A percentile compares a stretch with the other conserved stretches of the same genome.
Conservation (phyloP, 2,888 invertebrate genomes). For the Neoascia interrupta region DNA sequence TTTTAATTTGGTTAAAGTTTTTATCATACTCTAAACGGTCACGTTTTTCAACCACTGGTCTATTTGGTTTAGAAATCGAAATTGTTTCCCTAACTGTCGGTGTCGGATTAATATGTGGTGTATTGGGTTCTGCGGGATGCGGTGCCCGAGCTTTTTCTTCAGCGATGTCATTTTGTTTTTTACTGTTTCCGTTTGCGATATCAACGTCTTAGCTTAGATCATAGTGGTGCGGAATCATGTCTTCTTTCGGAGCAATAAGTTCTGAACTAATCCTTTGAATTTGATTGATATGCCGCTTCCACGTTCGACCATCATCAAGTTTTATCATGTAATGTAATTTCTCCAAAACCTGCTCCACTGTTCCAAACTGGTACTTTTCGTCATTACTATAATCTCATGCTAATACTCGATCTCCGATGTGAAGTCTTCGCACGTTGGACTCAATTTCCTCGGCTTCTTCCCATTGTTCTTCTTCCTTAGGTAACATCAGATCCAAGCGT, state of each 20-base stretch:
- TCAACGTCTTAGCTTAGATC: conserved; percentile 3
- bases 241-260: conserved; percentile 6
- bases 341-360: background rate
- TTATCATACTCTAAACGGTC: conserved; percentile 13
- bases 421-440: conserved; percentile 10
- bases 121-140: background rate
- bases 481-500: conserved; percentile 14
- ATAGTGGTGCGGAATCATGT: conserved; percentile 18
- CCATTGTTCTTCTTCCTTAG: background rate
- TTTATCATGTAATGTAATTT: background rate
- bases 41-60: background rate
- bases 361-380: background rate
- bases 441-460: conserved; percentile 12
- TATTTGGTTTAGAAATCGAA: conserved; percentile 16
- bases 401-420: background rate
- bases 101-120: background rate
- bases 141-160: background rate
- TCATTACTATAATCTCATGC: background rate
- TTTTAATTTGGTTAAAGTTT: conserved; percentile 18
- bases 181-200: background rate
- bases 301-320: conserved; percentile 16
- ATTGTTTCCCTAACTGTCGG: background rate
- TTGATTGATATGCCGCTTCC: conserved; percentile 12
- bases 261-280: background rate
- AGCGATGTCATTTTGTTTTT: conserved; percentile 1